Base-by-base conservation (phyloP, 2,797 vertebrate genomes). In the Arremon aurantiirostris region DNA sequence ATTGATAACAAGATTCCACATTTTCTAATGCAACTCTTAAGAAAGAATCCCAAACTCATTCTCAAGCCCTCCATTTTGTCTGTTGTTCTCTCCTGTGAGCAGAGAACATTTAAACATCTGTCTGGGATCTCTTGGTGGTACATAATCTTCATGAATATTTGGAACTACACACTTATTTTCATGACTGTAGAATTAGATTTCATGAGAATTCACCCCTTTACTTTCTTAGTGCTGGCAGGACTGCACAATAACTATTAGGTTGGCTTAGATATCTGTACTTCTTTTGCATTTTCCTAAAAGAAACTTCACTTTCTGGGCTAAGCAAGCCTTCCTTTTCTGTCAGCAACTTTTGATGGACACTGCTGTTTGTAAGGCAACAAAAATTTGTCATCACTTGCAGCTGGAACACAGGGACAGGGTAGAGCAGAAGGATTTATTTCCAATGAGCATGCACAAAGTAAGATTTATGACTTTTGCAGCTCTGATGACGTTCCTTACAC, bases 391-490 rank as follows among this genome's bases (percentile, higher is more conserved):
- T 95, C 93, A 26, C 81, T 95, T 71, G 55, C 86, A 30, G 80
- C 16, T 76, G 6, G 57, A 96, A 89, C 90, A 37, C 91, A 17
- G 92, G 89, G 95, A 90, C 92, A 90, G 90, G 95, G 95, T 96
- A 93, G 52, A 94, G 89, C 93, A 87, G 94, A 95, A 95, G 86
- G 82, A 96, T 97, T 97, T 97, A 84, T 97, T 98, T 96, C 46
- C 96, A 96, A 42, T 89, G 95, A 98, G 90, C 95, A 93, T 55
- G 80, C 97, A 97, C 96, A 96, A 95, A 98, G 98, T 97, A 97
- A 98, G 98, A 98, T 98, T 97, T 97, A 98, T 98, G 96, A 94
- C 96, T 97, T 97, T 89, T 96, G 95, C 93, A 89, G 96, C 93
- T 93, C 75, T 8, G 60, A 86, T 98, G 97, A 96, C 97, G 97